Base-by-base conservation (phyloP, 2,888 invertebrate species). In the Phytoseiulus persimilis region DNA sequence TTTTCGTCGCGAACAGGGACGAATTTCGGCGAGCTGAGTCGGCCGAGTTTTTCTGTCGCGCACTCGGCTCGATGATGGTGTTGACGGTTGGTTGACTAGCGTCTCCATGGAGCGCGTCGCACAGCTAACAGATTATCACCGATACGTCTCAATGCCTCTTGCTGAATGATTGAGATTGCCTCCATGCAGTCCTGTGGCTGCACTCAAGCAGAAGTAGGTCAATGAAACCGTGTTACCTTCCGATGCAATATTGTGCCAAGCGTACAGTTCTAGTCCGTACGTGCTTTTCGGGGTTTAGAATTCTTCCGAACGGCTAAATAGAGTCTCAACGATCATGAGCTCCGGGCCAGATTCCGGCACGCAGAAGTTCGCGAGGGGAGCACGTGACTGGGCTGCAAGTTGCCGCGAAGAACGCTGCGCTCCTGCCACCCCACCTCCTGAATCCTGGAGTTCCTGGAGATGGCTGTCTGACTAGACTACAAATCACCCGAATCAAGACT, bases 401-500 rank as follows among this genome's bases (percentile, higher is more conserved):
- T 65, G 18, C 65, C 65, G 65, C 28, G 65, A 65, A 6, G 65
- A 65, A 28, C 65, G 5, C 2, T 18, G 65, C 18, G 28, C 18
- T 65, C 65, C 11, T 65, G 65, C 65, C 65, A 65, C 65, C 65
- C 65, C 65, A 65, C 65, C 65, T 65, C 14, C 23, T 18, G 65
- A 2, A 65, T 65, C 65, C 65, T 65, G 28, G 65, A 65, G 65
- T 1, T 65, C 65, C 18, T 65, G 18, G 65, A 65, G 65, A 65
- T 65, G 65, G 28, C 18, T 28, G 65, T 65, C 65, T 65, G 65
- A 65, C 65, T 65, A 28, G 65, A 65, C 65, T 65, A 65, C 65
- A 65, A 65, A 65, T 65, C 65, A 65, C 65, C 65, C 65, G 65
- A 65, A 65, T 65, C 65, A 65, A 65, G 65, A 65, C 65, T 65